These are phyloP conservation scores for Lipotes vexillifer DNA, from an alignment of 2,113 vertebrate genomes.

Conservation along the genomic window DNA sequence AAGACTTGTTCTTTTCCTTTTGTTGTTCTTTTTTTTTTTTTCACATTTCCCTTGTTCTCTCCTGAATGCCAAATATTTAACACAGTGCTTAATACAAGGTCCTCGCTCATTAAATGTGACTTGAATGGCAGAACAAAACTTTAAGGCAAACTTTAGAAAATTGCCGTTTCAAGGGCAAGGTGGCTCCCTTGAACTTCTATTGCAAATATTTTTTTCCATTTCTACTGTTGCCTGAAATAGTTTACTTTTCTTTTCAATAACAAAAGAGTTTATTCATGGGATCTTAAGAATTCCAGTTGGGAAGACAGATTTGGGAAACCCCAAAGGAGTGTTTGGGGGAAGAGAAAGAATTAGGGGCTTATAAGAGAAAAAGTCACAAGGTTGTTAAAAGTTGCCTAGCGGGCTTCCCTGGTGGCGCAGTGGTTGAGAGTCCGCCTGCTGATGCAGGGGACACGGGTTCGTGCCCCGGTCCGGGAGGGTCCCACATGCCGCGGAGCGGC, in stretches of 20 bases:
- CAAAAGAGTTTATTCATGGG: not conserved
- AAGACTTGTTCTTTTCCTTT: not conserved
- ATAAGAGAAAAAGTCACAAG: not conserved
- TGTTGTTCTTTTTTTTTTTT: not conserved
- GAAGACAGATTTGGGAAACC: not conserved
- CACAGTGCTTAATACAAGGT: not conserved
- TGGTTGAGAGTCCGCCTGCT: too few relatives aligned
- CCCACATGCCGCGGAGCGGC: too few relatives aligned
- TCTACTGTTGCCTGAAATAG: not conserved
- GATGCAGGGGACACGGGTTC: too few relatives aligned
- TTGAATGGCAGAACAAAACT: not conserved
- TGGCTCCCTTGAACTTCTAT: not conserved
- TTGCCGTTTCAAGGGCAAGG: not conserved
- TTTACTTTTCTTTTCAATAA: not conserved
- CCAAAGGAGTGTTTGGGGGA: not conserved
- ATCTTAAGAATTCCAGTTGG: not conserved
- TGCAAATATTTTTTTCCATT: not conserved
- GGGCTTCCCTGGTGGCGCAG: too few relatives aligned
- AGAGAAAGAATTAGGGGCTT: not conserved
- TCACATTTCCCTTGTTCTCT: not conserved
- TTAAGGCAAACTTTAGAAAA: not conserved
- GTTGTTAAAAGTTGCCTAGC: not conserved
- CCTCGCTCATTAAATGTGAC: not conserved
- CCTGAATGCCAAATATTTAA: not conserved
- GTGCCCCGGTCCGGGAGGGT: too few relatives aligned